Evolutionary conservation across 2,797 vertebrate species (phyloP).

Genomic region (Tauraco hartlaubi): DNA sequence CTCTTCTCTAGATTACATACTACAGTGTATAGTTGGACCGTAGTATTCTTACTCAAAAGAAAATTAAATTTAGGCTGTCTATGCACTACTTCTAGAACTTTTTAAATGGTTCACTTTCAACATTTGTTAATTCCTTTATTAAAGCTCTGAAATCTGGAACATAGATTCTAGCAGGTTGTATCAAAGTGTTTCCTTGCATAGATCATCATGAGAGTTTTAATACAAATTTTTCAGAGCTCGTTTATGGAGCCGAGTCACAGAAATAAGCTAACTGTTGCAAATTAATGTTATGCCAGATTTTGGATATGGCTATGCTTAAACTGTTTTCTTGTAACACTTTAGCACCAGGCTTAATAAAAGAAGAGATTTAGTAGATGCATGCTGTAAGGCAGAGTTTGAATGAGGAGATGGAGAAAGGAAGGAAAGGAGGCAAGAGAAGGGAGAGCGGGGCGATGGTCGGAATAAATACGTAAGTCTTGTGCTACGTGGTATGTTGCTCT

Average conservation of each 20-base stretch:
- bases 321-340: background rate
- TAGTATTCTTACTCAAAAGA: background rate
- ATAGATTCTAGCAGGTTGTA: background rate
- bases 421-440: background rate
- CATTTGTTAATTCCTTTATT: background rate
- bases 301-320: background rate
- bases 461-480: background rate
- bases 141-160: background rate
- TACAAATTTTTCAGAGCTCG: background rate
- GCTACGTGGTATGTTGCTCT: background rate
- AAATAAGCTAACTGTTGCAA: background rate
- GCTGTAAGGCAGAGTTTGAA: background rate
- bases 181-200: background rate
- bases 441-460: background rate
- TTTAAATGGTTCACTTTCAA: background rate
- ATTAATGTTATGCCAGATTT: background rate
- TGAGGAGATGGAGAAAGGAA: background rate
- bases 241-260: background rate
- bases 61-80: background rate
- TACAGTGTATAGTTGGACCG: background rate
- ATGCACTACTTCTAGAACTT: background rate
- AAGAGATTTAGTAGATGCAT: background rate
- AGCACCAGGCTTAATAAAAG: background rate
- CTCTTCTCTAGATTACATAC: background rate
- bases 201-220: background rate